Evolutionary conservation across 2,888 invertebrate genomes (phyloP).

Genomic region (Lampropteryx suffumata): DNA sequence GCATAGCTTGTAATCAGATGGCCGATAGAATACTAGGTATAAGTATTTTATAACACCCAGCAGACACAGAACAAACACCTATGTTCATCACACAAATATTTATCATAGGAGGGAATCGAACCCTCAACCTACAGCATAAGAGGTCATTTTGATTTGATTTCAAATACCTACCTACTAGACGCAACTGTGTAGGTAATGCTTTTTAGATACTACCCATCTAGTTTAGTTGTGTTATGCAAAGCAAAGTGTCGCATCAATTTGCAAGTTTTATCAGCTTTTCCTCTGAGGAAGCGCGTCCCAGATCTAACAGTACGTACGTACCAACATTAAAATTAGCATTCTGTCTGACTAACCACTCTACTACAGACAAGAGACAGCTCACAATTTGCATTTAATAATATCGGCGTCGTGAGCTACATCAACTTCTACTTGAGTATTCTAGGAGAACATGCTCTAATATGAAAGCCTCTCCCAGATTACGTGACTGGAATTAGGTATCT

Average conservation of each 20-base stretch:
- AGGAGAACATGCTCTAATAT: slow-evolving; percentile 21
- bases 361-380: slow-evolving; percentile 41
- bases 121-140: too few species aligned
- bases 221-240: slow-evolving; percentile 3
- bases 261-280: slow-evolving; percentile 64
- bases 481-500: slow-evolving; percentile 29
- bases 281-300: slow-evolving; percentile 67
- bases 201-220: too few species aligned
- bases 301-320: slow-evolving; percentile 41
- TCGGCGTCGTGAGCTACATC: slow-evolving; percentile 29
- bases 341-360: slow-evolving; percentile 29
- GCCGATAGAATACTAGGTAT: too few species aligned
- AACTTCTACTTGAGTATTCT: slow-evolving; percentile 31
- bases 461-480: slow-evolving; percentile 25
- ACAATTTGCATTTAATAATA: slow-evolving; percentile 41
- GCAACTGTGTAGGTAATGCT: too few species aligned
- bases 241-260: slow-evolving; percentile 51
- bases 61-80: too few species aligned
- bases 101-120: too few species aligned
- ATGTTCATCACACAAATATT: too few species aligned
- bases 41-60: too few species aligned
- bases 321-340: slow-evolving; percentile 54
- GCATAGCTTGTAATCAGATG: too few species aligned
- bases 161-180: too few species aligned
- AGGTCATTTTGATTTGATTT: too few species aligned